These are phyloP conservation scores for Philypnodon macrostomus DNA, from an alignment of 2,797 vertebrate species.

Conservation along the genomic window DNA sequence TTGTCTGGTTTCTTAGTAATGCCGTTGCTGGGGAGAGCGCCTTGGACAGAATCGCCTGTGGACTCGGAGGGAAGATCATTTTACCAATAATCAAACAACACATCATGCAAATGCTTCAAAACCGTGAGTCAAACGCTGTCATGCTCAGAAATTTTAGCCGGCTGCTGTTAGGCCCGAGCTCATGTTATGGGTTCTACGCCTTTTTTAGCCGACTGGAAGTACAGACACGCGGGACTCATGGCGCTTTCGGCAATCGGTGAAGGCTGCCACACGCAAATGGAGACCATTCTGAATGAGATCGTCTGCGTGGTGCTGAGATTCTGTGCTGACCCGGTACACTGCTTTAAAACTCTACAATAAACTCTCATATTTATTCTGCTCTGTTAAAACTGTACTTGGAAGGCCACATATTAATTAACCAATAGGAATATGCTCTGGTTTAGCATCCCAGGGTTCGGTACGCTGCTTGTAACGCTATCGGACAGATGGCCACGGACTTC, in stretches of 20 bases:
- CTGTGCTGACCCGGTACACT: conserved; percentile 90
- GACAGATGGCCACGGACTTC: conserved; percentile 99
- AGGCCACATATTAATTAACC: no score
- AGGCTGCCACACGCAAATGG: conserved; percentile 99
- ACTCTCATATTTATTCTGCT: no score
- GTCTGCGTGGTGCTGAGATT: conserved; percentile 94
- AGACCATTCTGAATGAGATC: conserved; percentile 95
- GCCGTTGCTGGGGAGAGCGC: conserved; percentile 97
- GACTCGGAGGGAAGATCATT: conserved; percentile 95
- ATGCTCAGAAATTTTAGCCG: no score
- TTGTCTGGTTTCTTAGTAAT: conserved; percentile 72
- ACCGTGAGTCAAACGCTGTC: conserved; percentile 81
- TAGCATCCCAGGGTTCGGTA: conserved; percentile 97
- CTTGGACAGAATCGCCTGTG: conserved; percentile 94
- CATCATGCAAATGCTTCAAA: conserved; percentile 99
- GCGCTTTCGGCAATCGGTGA: conserved; percentile 96
- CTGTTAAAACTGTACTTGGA: no score
- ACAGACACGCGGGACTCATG: conserved; percentile 95
- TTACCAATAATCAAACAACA: conserved; percentile 98
- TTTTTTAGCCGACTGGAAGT: conserved; percentile 92
- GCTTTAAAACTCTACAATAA: no score
- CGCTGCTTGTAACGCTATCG: conserved; percentile 95
- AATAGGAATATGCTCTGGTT: no score
- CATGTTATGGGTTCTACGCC: no score
- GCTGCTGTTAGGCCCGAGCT: no score